Conservation (phyloP, 2,888 invertebrate genomes). For the Creontiades dilutus region DNA sequence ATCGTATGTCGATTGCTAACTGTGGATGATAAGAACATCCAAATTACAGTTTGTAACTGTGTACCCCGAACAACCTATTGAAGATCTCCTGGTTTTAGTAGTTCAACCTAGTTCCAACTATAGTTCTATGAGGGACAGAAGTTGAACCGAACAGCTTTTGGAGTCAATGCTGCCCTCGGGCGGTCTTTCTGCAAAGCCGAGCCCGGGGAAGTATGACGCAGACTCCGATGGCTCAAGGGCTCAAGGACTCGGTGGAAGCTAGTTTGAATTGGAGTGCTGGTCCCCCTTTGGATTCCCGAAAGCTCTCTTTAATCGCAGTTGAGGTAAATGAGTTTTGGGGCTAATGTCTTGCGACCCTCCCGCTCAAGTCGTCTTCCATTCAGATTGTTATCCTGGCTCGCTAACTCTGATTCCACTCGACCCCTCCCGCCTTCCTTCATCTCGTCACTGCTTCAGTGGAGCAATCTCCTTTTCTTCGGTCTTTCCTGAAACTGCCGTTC, state of each 20-base stretch:
- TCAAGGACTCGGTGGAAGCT: constrained; percentile 50
- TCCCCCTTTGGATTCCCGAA: constrained; percentile 53
- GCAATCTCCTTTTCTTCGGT: constrained; percentile 48
- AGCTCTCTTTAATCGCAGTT: constrained; percentile 70
- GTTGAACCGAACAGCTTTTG: background rate
- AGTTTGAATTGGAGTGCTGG: constrained; percentile 62
- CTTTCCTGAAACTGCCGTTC: constrained; percentile 16
- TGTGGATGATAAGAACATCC: no score
- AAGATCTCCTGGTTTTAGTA: background rate
- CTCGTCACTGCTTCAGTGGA: background rate
- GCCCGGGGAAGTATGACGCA: background rate
- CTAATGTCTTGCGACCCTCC: constrained; percentile 63
- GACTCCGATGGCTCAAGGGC: constrained; percentile 28
- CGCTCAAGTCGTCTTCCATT: constrained; percentile 52
- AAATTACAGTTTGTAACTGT: no score
- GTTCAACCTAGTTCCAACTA: background rate
- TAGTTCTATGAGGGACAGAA: background rate
- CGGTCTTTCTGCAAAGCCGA: constrained; percentile 40
- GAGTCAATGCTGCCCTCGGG: constrained; percentile 12
- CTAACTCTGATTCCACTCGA: constrained; percentile 53
- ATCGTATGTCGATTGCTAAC: no score
- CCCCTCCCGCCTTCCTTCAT: constrained; percentile 10
- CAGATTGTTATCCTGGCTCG: constrained; percentile 62
- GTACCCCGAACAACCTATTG: no score
- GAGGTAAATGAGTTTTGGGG: constrained; percentile 67